Evolutionary conservation across 1,140 invertebrate species (phyloP), one percentile per base, ranked within the genome.

Genomic region (Procambarus clarkii): DNA sequence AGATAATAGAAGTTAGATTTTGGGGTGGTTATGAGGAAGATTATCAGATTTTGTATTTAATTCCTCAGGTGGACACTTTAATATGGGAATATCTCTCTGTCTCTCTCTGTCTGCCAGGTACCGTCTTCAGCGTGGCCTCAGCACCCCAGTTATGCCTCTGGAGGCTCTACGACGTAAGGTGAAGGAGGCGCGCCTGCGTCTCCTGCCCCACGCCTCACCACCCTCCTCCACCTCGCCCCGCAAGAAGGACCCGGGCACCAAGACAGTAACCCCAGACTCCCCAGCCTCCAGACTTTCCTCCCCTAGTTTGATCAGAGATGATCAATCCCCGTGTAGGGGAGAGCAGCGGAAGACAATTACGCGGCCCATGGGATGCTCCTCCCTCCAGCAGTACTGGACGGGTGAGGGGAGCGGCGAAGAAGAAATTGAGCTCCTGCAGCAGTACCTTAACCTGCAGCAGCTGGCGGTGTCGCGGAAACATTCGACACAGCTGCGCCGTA

Each of bases 361-460:
- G 11, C 80, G 69, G 34, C 44, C 71, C n/a, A 24, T 48, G 18
- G 80, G 44, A 24, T 71, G n/a, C 24, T 44, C 44, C 24, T 74
- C 84, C 54, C 69, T 84, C 0, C 86, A 88, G 81, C 71, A 88
- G 34, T 86, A 92, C 79, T 86, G 89, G 84, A 46, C 83, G 1
- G 84, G 84, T 9, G 82, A 91, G 46, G 76, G 54, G n/a, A 60
- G 79, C 24, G 74, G 71, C 3, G 82, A 83, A 48, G 91, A 92
- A 60, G 86, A 92, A 44, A 77, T 92, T 9, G 91, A 92, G 24
- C 91, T 92, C 18, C 86, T 92, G 7, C 84, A 87, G 69, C 91
- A 92, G 71, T 92, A 87, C 44, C 91, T 92, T 8, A 92, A 76
- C 71, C 91, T 92, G 18, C 91, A 92, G 60, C 91, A 92, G 60